Evolutionary conservation across 2,888 invertebrate species (phyloP).

Genomic region (Eristalis intricaria): DNA sequence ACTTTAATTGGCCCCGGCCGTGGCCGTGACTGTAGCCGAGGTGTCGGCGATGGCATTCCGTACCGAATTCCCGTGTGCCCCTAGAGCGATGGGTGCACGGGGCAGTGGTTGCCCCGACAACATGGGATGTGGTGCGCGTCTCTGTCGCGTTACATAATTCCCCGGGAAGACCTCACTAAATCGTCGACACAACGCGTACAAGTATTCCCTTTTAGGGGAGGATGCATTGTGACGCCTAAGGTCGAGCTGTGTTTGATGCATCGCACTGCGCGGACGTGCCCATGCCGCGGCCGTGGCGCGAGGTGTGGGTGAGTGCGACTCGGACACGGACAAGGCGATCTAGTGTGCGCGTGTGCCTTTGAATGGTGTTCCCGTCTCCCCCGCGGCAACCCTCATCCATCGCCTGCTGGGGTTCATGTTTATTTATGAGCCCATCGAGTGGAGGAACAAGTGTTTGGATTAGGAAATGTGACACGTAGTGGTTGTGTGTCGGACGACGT

Average conservation of each 20-base stretch:
- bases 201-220: slow-evolving; percentile 58
- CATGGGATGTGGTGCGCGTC: slow-evolving; percentile 34
- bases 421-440: slow-evolving; percentile 64
- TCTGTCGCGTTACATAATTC: slow-evolving; percentile 51
- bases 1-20: slow-evolving; percentile 60
- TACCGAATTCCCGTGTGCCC: slow-evolving; percentile 32
- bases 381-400: slow-evolving; percentile 15
- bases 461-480: slow-evolving; percentile 69
- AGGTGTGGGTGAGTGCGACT: slow-evolving; percentile 56
- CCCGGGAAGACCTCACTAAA: slow-evolving; percentile 43
- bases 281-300: background rate
- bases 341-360: slow-evolving; percentile 15
- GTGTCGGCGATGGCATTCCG: slow-evolving; percentile 58
- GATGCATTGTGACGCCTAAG: background rate
- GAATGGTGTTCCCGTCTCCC: slow-evolving; percentile 26
- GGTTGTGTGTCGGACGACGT: slow-evolving; percentile 37
- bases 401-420: slow-evolving; percentile 29
- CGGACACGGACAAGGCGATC: slow-evolving; percentile 3
- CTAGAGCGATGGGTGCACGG: slow-evolving; percentile 8
- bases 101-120: background rate
- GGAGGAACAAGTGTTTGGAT: slow-evolving; percentile 69
- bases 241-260: slow-evolving; percentile 52
- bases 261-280: slow-evolving; percentile 34
- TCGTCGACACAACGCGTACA: slow-evolving; percentile 40
- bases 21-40: slow-evolving; percentile 18